Percentiles rank a stretch among this genome's conserved stretches.
Conservation (phyloP, 2,113 vertebrate genomes). For the Centropus unirufus region DNA sequence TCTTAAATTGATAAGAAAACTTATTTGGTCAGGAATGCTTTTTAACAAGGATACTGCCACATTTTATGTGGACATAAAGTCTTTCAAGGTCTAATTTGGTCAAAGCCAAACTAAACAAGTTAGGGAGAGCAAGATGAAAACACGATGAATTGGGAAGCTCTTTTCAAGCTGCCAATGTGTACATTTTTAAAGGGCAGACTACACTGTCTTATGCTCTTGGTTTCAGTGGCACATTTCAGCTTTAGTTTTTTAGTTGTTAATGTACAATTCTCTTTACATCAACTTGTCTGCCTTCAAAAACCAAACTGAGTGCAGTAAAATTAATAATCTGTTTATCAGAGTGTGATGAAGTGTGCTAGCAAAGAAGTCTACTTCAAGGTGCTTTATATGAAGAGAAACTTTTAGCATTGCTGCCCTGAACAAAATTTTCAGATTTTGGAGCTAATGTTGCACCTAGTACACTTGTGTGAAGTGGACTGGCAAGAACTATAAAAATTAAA, state of each 20-base stretch:
- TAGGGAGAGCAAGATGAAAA: background rate
- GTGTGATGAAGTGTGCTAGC: background rate
- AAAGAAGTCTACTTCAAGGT: background rate
- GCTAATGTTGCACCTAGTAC: background rate
- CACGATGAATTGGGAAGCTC: background rate
- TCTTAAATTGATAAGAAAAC: slow-evolving; percentile 10
- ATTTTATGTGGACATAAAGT: slow-evolving; percentile 34
- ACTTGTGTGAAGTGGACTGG: background rate
- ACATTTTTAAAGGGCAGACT: background rate
- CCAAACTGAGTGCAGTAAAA: background rate
- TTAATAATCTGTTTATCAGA: background rate
- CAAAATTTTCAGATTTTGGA: background rate
- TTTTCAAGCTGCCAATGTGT: background rate
- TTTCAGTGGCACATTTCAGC: background rate
- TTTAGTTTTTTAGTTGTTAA: background rate
- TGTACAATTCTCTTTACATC: background rate
- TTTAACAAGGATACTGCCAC: background rate
- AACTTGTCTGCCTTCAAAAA: background rate
- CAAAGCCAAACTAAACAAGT: background rate
- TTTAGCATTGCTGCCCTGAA: background rate
- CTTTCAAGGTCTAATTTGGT: background rate
- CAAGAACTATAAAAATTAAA: background rate
- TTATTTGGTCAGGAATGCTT: background rate
- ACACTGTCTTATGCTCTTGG: background rate
- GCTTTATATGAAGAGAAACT: background rate